A percentile compares a stretch with the other conserved stretches of the same genome.
These are phyloP conservation scores for Leguminivora glycinivorella DNA, from an alignment of 1,140 invertebrate species.

Conservation along the genomic window DNA sequence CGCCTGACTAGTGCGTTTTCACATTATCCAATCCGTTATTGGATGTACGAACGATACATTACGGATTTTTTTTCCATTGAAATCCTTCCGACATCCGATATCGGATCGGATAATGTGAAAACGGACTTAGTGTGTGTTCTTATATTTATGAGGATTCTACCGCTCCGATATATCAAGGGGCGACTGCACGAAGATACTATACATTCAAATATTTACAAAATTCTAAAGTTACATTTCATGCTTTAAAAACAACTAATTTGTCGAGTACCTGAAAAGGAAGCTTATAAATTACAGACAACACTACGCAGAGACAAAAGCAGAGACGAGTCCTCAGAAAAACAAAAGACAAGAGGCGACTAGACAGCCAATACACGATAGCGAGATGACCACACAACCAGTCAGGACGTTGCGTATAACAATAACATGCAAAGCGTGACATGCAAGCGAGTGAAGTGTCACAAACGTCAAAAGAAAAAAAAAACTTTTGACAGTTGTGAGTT, in stretches of 20 bases:
- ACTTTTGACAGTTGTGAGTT: slow-evolving; percentile 49
- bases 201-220: slow-evolving; percentile 22
- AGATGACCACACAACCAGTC: slow-evolving; percentile 64
- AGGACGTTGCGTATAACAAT: slow-evolving; percentile 53
- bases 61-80: no score
- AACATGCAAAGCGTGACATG: slow-evolving; percentile 70
- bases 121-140: no score
- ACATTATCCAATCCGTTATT: no score
- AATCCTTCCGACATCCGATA: no score
- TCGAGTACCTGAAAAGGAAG: slow-evolving; percentile 39
- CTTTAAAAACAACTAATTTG: background rate
- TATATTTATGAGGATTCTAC: no score
- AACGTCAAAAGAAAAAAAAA: slow-evolving; percentile 43
- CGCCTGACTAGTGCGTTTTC: no score
- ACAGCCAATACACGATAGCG: slow-evolving; percentile 59
- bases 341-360: no score
- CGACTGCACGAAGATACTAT: background rate
- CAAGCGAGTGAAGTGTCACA: slow-evolving; percentile 61
- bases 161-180: no score
- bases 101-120: no score
- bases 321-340: no score
- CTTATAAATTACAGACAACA: slow-evolving; percentile 31
- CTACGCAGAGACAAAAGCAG: slow-evolving; percentile 40
- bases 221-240: slow-evolving; percentile 3
- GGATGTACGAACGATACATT: no score